Conservation (phyloP, 2,113 vertebrate genomes). For the Pterophyllum scalare region DNA sequence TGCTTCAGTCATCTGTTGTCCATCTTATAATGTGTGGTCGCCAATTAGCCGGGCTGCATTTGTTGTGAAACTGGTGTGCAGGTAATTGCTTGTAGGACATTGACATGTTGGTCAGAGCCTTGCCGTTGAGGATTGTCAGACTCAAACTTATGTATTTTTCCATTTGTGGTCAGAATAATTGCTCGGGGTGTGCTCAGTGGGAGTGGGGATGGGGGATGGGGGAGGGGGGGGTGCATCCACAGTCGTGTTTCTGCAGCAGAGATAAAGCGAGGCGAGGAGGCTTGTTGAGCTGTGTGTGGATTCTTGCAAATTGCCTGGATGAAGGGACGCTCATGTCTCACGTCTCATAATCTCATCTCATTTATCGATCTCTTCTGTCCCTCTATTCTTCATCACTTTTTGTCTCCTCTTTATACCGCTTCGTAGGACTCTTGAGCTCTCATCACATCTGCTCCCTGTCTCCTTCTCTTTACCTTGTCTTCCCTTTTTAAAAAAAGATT, state of each 20-base stretch:
- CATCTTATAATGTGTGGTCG: not conserved
- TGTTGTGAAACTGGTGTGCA: not conserved
- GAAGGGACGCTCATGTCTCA: slow-evolving; percentile 53
- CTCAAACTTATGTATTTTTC: slow-evolving; percentile 16
- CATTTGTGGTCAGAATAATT: slow-evolving; percentile 35
- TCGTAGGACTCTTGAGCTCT: slow-evolving; percentile 4
- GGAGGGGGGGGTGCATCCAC: not conserved
- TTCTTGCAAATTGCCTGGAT: slow-evolving; percentile 61
- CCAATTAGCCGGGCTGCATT: slow-evolving; percentile 13
- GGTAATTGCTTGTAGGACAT: slow-evolving; percentile 7
- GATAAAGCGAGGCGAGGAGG: slow-evolving; percentile 19
- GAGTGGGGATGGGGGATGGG: too few relatives aligned
- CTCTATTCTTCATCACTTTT: not conserved
- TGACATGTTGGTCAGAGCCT: not conserved
- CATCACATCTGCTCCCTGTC: not conserved
- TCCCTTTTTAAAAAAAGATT: too few relatives aligned
- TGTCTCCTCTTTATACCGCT: not conserved
- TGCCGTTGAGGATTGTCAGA: not conserved
- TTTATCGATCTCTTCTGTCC: slow-evolving; percentile 3
- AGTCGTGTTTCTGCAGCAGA: slow-evolving; percentile 4
- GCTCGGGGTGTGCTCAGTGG: not conserved
- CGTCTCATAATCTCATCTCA: slow-evolving; percentile 26
- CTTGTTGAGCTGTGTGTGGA: slow-evolving; percentile 38
- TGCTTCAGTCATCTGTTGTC: not conserved
- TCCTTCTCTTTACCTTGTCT: not conserved